Conservation (phyloP, 2,888 invertebrate genomes). For the Thera britannica region DNA sequence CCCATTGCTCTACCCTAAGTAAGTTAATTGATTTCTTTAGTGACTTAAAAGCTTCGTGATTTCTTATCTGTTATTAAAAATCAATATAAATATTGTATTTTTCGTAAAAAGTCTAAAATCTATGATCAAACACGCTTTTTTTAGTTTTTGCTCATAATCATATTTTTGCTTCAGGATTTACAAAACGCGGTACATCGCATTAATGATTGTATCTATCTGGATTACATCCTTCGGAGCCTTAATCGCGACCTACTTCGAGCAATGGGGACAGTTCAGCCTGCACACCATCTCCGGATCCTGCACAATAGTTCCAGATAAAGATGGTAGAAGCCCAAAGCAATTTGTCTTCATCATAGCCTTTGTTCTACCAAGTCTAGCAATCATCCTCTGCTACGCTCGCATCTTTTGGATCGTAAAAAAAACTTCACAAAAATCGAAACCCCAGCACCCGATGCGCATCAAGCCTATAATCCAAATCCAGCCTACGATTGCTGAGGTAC, state of each 20-base stretch:
- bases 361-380: constrained; percentile 92
- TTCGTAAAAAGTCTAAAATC: too few species aligned
- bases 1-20: constrained; percentile 91
- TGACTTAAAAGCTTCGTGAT: neutral
- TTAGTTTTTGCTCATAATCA: neutral
- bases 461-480: constrained; percentile 54
- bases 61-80: neutral
- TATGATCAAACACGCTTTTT: neutral
- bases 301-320: constrained; percentile 88
- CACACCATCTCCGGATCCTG: constrained; percentile 91
- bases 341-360: constrained; percentile 93
- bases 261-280: constrained; percentile 92
- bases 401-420: constrained; percentile 92
- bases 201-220: constrained; percentile 91
- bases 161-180: constrained; percentile 85
- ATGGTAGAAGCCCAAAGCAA: constrained; percentile 89
- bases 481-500: constrained; percentile 60
- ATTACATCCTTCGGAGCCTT: constrained; percentile 87
- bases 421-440: constrained; percentile 86
- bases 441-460: constrained; percentile 65
- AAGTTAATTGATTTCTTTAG: constrained; percentile 53
- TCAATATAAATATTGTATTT: too few species aligned
- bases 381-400: constrained; percentile 92
- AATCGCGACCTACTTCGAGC: constrained; percentile 89
- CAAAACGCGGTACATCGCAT: constrained; percentile 85